phyloP scores from a whole-genome alignment of 2,888 invertebrate genomes.

The Spodoptera picta region DNA sequence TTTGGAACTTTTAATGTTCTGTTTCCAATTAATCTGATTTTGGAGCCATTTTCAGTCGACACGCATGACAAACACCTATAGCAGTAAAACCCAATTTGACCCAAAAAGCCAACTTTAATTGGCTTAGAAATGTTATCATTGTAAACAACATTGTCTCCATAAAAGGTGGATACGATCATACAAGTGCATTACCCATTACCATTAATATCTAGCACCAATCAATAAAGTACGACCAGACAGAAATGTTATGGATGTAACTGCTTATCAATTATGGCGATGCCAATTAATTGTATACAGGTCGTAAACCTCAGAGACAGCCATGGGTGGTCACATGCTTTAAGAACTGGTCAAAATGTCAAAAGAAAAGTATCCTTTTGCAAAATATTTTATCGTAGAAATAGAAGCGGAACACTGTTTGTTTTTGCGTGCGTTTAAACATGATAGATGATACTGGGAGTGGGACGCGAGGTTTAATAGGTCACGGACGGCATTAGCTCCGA shows the following conservation, averaged over 20 bases:
- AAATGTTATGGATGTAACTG: not conserved
- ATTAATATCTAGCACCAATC: too few species aligned
- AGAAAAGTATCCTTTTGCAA: not conserved
- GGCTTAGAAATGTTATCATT: too few species aligned
- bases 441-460: not conserved
- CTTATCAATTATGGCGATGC: constrained; percentile 5
- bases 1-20: constrained; percentile 7
- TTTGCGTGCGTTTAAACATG: not conserved
- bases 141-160: too few species aligned
- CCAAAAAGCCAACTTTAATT: too few species aligned
- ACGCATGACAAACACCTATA: not conserved
- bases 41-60: constrained; percentile 7
- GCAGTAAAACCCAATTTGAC: too few species aligned
- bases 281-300: constrained; percentile 5
- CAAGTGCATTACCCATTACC: too few species aligned
- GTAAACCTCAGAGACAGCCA: not conserved
- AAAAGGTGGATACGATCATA: too few species aligned
- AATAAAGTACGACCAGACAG: too few species aligned
- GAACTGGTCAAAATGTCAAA: too few species aligned
- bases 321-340: not conserved
- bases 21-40: constrained; percentile 14
- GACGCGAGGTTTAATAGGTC: constrained; percentile 20
- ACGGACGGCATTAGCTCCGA: constrained; percentile 12
- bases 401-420: not conserved
- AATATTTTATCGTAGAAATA: too few species aligned